Base-by-base conservation (phyloP, 1,140 invertebrate species). In the Camponotus pennsylvanicus region DNA sequence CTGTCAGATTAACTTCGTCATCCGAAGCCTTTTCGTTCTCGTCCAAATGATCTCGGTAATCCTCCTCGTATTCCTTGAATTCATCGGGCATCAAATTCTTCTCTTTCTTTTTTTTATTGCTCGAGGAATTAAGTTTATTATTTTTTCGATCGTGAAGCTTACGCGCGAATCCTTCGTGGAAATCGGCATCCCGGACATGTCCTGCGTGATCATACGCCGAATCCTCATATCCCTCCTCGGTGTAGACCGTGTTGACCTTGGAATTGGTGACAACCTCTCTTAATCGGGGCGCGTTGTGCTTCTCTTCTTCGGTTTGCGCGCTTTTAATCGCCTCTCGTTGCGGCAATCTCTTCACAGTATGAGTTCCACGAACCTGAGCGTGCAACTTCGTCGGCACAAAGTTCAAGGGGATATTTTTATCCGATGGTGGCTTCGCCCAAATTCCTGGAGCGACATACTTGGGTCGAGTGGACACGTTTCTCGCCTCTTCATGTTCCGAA, bases 151-250 rank as follows among this genome's bases (percentile, higher is more conserved):
- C 91, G 11, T 87, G 78, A 5, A 93, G 79, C 69, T 94, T 94
- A 52, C 87, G 93, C 6, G 92, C 93, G 83, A 93, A 95, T 5
- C 89, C 93, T 86, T 96, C 95, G 18, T 95, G 90, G 55, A 95
- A 95, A 86, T 96, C 94, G 0, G 97, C 97, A 86, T 97, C 96
- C 89, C 97, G 97, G 69, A 97, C 95, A 92, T 97, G 97, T 45
- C 97, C 97, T 13, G 96, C 97, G 90, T 98, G 97, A 92, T 98
- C 97, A 89, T 98, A 98, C 7, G 96, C 97, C 0, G 96, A 95
- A 93, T 98, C 97, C 94, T 97, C 97, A 87, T 97, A 97, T 0
- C 97, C 97, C 95, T 98, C 97, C 94, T 98, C 97, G 5, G 96
- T 96, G 89, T 97, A 98, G 7, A 97, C 96, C 1, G 96, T 97